Evolutionary conservation across 1,140 invertebrate species (phyloP).

Genomic region (Papilio polytes): DNA sequence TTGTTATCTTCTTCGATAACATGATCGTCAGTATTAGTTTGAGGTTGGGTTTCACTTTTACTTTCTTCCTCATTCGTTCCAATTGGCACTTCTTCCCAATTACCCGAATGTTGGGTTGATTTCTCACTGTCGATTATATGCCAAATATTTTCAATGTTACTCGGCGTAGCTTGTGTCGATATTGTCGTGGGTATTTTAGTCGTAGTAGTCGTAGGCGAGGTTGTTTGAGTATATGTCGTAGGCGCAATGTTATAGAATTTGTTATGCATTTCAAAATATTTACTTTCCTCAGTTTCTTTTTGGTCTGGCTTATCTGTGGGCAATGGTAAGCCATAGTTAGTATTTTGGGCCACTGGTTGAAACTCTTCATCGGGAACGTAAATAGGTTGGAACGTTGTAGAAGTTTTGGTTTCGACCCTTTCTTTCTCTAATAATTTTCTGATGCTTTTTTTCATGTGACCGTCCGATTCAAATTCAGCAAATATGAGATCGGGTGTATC

Average conservation of each 20-base stretch:
- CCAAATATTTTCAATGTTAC: slow-evolving; percentile 75
- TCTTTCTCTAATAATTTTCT: slow-evolving; percentile 73
- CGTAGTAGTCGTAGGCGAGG: slow-evolving; percentile 46
- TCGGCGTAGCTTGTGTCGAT: slow-evolving; percentile 43
- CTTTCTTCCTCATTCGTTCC: slow-evolving; percentile 41
- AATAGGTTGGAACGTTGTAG: slow-evolving; percentile 62
- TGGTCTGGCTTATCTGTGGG: slow-evolving; percentile 43
- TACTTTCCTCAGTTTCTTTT: slow-evolving; percentile 48
- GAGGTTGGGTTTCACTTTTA: slow-evolving; percentile 35
- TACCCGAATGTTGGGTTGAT: slow-evolving; percentile 58
- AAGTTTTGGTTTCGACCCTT: slow-evolving; percentile 52
- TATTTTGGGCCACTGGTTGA: slow-evolving; percentile 47
- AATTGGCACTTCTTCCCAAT: slow-evolving; percentile 68
- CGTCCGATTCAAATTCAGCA: slow-evolving; percentile 74
- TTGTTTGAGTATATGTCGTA: slow-evolving; percentile 58
- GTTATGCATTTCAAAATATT: slow-evolving; percentile 65
- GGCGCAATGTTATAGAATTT: slow-evolving; percentile 58
- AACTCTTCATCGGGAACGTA: slow-evolving; percentile 66
- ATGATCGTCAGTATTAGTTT: slow-evolving; percentile 39
- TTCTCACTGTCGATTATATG: slow-evolving; percentile 78
- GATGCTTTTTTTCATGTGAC: slow-evolving; percentile 70
- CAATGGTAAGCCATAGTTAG: slow-evolving; percentile 58
- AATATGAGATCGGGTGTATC: slow-evolving; percentile 78
- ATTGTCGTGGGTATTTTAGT: slow-evolving; percentile 49
- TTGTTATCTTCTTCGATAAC: slow-evolving; percentile 44